Evolutionary conservation across 2,888 invertebrate genomes (phyloP), one percentile per base, ranked within the genome.

Genomic region (Oegoconia quadripuncta): DNA sequence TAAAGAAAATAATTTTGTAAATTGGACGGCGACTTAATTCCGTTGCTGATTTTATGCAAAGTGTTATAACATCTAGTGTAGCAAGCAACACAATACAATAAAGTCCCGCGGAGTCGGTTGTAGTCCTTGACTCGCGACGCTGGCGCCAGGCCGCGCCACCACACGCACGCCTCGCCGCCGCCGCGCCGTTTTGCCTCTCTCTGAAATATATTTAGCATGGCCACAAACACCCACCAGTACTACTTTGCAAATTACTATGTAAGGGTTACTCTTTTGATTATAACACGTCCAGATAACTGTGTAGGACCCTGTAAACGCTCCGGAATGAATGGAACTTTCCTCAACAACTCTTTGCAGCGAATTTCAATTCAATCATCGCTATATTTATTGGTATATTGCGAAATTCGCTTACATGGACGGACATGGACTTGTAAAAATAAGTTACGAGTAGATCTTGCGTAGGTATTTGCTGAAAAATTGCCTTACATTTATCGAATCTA

Each of bases 91-190:
- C 52, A 64, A 55, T 60, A 60, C 59, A 52, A 58, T 48, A 49
- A 42, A 60, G 56, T 41, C 36, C 29, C 37, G 50, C 55, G 47
- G 47, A 51, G 42, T 41, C 52, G 50, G 63, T 57, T 51, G 70
- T 59, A 50, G 74, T 65, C 79, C 79, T 79, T 27, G 27, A 27
- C 13, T 74, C 51, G 61, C 58, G 58, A 59, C 39, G 28, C 47
- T 73, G 74, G 78, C 79, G 78, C 78, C 78, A 71, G 38, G 26
- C 33, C n/a, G 13, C 50, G 46, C 52, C 47, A 48, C 58, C 48
- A n/a, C n/a, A n/a, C n/a, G n/a, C n/a, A n/a, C n/a, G 12, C 23
- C 20, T 22, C 29, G 16, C 36, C 16, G 2, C 17, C 23, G 12
- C 18, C 44, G 37, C 36, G 40, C 41, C 50, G 33, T 31, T 26